Evolutionary conservation across 2,797 vertebrate species (phyloP).

Genomic region (Gymnodraco acuticeps): DNA sequence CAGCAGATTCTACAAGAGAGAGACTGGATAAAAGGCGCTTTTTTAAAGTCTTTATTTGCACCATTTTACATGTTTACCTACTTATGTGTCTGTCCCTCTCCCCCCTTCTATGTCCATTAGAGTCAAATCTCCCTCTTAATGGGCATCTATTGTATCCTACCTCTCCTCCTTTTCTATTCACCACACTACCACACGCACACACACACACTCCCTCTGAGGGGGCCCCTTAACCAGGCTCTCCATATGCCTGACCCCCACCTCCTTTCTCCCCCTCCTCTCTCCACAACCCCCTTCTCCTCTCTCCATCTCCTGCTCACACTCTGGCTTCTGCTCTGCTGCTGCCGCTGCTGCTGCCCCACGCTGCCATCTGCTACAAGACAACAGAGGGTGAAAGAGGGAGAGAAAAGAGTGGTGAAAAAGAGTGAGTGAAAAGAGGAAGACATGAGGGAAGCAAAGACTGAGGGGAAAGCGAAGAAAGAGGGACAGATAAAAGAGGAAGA

Average conservation of each 20-base stretch:
- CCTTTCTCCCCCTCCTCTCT: constrained; percentile 91
- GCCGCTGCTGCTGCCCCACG: constrained; percentile 82
- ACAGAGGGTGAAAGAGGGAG: constrained; percentile 81
- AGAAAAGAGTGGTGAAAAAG: constrained; percentile 79
- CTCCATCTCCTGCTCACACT: constrained; percentile 87
- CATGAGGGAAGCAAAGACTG: constrained; percentile 55
- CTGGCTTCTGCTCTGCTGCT: constrained; percentile 90
- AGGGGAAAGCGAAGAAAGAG: constrained; percentile 62
- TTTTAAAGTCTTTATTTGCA: constrained; percentile 58
- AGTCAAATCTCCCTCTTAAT: constrained; percentile 88
- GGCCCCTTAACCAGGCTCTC: constrained; percentile 99
- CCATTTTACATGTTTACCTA: constrained; percentile 51
- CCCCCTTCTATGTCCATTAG: constrained; percentile 78
- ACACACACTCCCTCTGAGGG: constrained; percentile 84
- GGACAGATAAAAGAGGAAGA: constrained; percentile 77
- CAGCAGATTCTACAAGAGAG: constrained; percentile 25
- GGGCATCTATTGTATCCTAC: constrained; percentile 86
- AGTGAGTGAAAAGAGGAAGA: constrained; percentile 66
- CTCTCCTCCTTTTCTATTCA: constrained; percentile 76
- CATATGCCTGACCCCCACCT: constrained; percentile 94
- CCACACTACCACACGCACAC: constrained; percentile 75
- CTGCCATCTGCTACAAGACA: constrained; percentile 97
- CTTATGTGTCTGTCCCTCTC: constrained; percentile 14
- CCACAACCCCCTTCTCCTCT: constrained; percentile 92
- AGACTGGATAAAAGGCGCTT: constrained; percentile 28